A percentile compares a stretch with the other conserved stretches of the same genome.
Evolutionary conservation across 2,888 invertebrate species (phyloP).

Genomic region (Andrena trimmerana): DNA sequence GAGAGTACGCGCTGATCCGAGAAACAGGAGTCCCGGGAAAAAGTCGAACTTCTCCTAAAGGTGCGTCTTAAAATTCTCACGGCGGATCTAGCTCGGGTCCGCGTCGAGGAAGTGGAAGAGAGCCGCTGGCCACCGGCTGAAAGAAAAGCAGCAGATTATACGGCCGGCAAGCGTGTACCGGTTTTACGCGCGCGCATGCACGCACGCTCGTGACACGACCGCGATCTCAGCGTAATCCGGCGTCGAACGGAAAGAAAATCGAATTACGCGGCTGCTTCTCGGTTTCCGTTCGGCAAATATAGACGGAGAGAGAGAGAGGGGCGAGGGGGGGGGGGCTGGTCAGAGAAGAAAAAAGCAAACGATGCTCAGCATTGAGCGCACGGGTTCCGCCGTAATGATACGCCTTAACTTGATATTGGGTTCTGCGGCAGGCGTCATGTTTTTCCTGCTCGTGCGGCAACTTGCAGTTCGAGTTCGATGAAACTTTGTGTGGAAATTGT

Average conservation of each 20-base stretch:
- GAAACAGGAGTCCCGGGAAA: constrained; percentile 67
- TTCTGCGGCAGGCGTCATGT: constrained; percentile 3
- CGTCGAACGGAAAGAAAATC: constrained; percentile 38
- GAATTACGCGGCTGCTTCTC: constrained; percentile 16
- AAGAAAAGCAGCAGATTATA: constrained; percentile 56
- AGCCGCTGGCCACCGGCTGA: constrained; percentile 3
- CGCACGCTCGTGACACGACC: background rate
- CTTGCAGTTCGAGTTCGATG: background rate
- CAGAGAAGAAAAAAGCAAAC: constrained; percentile 4
- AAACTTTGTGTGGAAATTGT: background rate
- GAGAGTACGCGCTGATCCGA: constrained; percentile 53
- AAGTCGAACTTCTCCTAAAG: constrained; percentile 69
- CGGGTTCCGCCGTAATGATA: constrained; percentile 14
- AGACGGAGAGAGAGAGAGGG: background rate
- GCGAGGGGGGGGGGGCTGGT: too few relatives aligned
- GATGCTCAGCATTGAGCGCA: background rate
- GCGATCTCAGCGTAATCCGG: constrained; percentile 11
- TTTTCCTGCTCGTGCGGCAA: background rate
- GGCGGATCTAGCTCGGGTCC: constrained; percentile 55
- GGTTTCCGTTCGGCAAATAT: constrained; percentile 2
- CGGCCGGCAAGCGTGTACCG: constrained; percentile 42
- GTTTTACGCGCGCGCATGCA: constrained; percentile 33
- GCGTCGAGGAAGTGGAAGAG: constrained; percentile 44
- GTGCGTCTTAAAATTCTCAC: constrained; percentile 70
- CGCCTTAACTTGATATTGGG: constrained; percentile 11